Base-by-base conservation (phyloP, 1,140 invertebrate genomes). In the Leptonema lineaticorne region DNA sequence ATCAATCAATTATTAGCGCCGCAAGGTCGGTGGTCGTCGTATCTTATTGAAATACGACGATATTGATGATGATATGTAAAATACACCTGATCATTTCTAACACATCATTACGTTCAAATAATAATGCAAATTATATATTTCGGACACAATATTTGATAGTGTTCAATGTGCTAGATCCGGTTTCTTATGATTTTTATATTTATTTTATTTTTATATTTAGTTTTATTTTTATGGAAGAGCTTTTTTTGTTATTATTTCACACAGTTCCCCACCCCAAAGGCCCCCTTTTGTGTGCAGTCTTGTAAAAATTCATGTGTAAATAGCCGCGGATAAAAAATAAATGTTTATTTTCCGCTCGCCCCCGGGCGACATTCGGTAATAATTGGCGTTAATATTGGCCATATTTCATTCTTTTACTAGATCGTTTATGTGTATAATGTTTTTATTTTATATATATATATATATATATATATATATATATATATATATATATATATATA, bases 111-210 rank as follows among this genome's bases (percentile, higher is more conserved):
- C 53, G 57, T 50, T 41, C 60, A 18, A 62, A 62, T 70, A 66
- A 67, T 64, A 4, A 67, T 70, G 64, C 66, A 70, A 70, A 70
- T 70, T 67, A 67, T 45, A 33, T 53, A 41, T 29, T 70, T 56
- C 30, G 30, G 45, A 48, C 50, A 20, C 27, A 65, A 62, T 63
- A 63, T 60, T 69, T 63, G 60, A 62, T 46, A 14, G 33, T 9
- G 45, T 9, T 6, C 20, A 20, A 48, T 18, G 46, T 48, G 46
- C 20, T 24, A 58, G 63, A 66, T 68, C 70, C 70, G 70, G 70
- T 68, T 70, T 69, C 27, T 63, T 27, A 48, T 48, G n/a, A 11
- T n/a, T 37, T 14, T 8, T 20, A 22, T 57, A 26, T 27, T 41
- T 41, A 41, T 41, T 11, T 33, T 33, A 11, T 33, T 33, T 5